phyloP scores from a whole-genome alignment of 2,113 vertebrate genomes.

The Ceuthmochares aereus region DNA sequence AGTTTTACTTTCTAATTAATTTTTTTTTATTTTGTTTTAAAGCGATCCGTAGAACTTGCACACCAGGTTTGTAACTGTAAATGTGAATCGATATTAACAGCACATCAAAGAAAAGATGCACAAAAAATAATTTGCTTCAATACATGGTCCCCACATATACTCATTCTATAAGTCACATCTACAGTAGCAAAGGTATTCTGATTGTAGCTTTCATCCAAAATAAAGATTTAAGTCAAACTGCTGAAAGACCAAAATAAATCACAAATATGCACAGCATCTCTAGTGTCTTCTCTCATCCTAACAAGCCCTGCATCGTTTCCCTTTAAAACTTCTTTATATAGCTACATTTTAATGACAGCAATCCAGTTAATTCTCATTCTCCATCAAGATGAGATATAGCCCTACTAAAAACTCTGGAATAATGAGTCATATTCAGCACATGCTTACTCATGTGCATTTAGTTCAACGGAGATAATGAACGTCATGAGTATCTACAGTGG shows the following conservation, averaged over 20 bases:
- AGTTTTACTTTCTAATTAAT: not conserved
- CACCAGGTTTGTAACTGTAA: not conserved
- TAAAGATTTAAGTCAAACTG: not conserved
- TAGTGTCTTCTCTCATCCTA: not conserved
- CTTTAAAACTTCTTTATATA: not conserved
- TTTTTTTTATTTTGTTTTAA: not conserved
- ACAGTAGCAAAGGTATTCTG: not conserved
- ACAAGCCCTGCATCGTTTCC: not conserved
- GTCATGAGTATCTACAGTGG: rapidly evolving
- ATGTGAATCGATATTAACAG: not conserved
- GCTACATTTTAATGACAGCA: not conserved
- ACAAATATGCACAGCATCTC: not conserved
- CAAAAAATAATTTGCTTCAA: not conserved
- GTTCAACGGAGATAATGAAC: not conserved
- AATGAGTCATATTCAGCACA: not conserved
- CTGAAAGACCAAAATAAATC: not conserved
- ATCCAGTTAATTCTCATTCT: not conserved
- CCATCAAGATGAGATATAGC: not conserved
- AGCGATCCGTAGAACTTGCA: not conserved
- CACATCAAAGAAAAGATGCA: not conserved
- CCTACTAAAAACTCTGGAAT: not conserved
- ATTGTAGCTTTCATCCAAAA: not conserved
- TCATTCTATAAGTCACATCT: not conserved
- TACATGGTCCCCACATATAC: rapidly evolving
- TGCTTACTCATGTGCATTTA: not conserved